Conservation (phyloP, 2,797 vertebrate genomes). For the Tachyglossus aculeatus region DNA sequence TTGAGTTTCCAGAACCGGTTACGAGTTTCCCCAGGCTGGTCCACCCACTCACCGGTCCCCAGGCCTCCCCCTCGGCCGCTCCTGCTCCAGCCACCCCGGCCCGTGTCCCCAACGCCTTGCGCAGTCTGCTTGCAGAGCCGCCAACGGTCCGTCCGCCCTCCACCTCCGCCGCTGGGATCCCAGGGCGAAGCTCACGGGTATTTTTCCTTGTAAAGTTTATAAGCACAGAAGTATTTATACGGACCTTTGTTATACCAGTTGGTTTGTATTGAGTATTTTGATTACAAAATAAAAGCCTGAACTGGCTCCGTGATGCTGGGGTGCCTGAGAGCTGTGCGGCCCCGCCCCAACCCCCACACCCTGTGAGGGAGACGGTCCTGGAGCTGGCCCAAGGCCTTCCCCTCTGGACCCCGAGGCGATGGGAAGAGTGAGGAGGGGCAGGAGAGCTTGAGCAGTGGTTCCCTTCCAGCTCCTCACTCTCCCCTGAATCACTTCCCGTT, state of each 20-base stretch:
- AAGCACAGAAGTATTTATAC: slow-evolving; percentile 22
- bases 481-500: background rate
- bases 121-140: slow-evolving; percentile 34
- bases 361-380: too few species aligned
- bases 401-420: too few species aligned
- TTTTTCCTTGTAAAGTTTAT: slow-evolving; percentile 31
- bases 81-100: background rate
- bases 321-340: too few species aligned
- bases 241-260: slow-evolving; percentile 27
- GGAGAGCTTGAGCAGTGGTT: too few species aligned
- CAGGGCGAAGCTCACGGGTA: slow-evolving; percentile 51
- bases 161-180: slow-evolving; percentile 41
- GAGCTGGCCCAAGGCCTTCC: too few species aligned
- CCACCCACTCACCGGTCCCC: slow-evolving; percentile 6
- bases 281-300: slow-evolving; percentile 66
- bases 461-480: too few species aligned
- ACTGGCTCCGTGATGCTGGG: slow-evolving; percentile 11
- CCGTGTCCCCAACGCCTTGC: slow-evolving; percentile 27
- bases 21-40: slow-evolving; percentile 47
- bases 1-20: too few species aligned
- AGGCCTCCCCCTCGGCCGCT: slow-evolving; percentile 11
- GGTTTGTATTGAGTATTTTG: slow-evolving; percentile 63
- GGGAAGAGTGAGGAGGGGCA: too few species aligned
- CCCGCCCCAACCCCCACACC: too few species aligned
- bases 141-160: slow-evolving; percentile 26